Base-by-base conservation (phyloP, 2,888 invertebrate species). In the Melieria picta region DNA sequence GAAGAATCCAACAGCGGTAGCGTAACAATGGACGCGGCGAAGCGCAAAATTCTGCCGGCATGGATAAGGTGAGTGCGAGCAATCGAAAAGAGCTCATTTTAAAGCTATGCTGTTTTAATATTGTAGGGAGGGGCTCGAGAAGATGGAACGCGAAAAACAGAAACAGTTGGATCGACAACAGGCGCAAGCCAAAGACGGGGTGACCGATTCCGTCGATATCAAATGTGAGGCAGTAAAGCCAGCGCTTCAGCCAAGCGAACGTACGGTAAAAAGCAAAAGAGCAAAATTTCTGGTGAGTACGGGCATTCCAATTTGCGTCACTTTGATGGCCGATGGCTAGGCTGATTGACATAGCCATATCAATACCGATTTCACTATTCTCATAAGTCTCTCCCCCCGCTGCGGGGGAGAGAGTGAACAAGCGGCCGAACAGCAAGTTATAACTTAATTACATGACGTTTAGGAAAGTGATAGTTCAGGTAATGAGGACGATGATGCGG, bases 101-200 rank as follows among this genome's bases (percentile, higher is more conserved):
- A 60, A 61, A 50, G 56, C 45, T 52, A 13, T 45, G 3, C 16
- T 16, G 45, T 16, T 4, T 52, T 6, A 13, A 16, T 42, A 50
- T 73, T 75, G 13, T 71, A 87, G 87, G 68, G 89, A 90, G 89
- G 98, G 98, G 48, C 88, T 99, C 77, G 98, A 98, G 84, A 98
- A 98, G 89, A 98, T 98, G 96, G 98, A 99, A 85, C 90, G 94
- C 43, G 97, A 98, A 79, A 97, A 97, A 82, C 91, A 92, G 81
- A 93, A 92, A 80, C 96, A 96, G 76, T 89, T 95, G 78, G 96
- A 97, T 83, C 91, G 91, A 68, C 93, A 94, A 80, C 79, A 75
- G 57, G 3, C 64, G 78, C 76, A 47, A 45, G 16, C 43, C 56
- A 7, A 57, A 58, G 10, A 52, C 43, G 13, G 43, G 7, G 0